phyloP scores from a whole-genome alignment of 1,140 invertebrate species.

The Chelonus insularis region DNA sequence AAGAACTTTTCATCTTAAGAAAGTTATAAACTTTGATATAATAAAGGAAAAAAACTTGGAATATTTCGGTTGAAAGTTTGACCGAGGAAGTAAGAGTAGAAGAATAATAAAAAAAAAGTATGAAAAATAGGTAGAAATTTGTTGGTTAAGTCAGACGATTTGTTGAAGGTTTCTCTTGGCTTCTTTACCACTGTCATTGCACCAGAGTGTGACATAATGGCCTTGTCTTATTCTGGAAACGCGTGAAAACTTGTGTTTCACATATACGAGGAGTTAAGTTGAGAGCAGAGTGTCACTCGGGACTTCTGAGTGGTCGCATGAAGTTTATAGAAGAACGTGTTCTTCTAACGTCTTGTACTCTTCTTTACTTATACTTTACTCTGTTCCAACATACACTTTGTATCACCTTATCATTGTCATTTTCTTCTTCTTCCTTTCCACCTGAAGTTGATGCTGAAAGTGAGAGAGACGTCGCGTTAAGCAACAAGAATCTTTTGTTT shows the following conservation, averaged over 20 bases:
- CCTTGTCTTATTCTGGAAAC: constrained; percentile 14
- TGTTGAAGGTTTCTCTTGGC: constrained; percentile 1
- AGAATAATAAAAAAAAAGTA: background rate
- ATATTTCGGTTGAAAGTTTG: background rate
- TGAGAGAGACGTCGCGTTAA: too few relatives aligned
- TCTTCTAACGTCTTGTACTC: background rate
- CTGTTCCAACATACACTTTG: background rate
- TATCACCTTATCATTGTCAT: background rate
- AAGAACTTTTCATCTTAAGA: too few relatives aligned
- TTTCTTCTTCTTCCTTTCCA: too few relatives aligned
- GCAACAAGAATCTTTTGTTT: too few relatives aligned
- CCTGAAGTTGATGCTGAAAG: too few relatives aligned
- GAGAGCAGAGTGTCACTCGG: background rate
- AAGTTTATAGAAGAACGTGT: background rate
- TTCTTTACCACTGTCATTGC: constrained; percentile 1
- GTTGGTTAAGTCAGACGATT: background rate
- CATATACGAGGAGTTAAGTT: background rate
- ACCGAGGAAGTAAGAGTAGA: too few relatives aligned
- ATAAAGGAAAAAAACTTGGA: background rate
- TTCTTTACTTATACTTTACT: background rate
- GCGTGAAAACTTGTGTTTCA: background rate
- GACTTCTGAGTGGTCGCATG: constrained; percentile 1
- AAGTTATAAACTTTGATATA: too few relatives aligned
- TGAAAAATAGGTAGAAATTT: background rate
- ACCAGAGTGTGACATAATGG: constrained; percentile 24